These are phyloP conservation scores for Phengaris alcon DNA, from an alignment of 2,888 invertebrate species.

Conservation along the genomic window DNA sequence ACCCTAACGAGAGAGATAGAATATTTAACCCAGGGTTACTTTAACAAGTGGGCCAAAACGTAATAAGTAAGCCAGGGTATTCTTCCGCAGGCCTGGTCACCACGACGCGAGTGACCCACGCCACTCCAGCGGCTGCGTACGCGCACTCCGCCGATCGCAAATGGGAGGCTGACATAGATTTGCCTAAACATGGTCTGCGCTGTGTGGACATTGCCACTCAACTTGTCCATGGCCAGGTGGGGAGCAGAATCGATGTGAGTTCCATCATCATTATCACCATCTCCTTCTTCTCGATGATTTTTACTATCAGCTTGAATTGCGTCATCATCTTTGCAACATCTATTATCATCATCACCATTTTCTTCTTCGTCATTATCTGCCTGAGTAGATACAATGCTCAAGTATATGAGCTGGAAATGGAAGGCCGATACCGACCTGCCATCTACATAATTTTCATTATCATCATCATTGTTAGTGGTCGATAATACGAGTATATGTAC, in stretches of 20 bases:
- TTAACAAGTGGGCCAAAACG: not conserved
- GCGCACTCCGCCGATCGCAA: conserved; percentile 85
- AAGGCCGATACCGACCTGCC: no score
- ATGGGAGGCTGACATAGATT: conserved; percentile 85
- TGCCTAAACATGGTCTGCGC: conserved; percentile 69
- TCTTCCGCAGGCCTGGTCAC: conserved; percentile 82
- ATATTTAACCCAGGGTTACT: no score
- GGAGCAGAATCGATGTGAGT: conserved; percentile 83
- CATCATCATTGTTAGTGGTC: no score
- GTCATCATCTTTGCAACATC: no score
- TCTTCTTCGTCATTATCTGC: no score
- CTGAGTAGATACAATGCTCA: no score
- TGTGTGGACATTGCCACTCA: conserved; percentile 88
- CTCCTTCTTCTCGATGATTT: not conserved
- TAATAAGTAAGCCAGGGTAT: not conserved
- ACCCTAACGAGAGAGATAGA: no score
- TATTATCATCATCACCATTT: no score
- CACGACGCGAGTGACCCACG: conserved; percentile 88
- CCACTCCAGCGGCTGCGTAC: conserved; percentile 86
- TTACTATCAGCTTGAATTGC: not conserved
- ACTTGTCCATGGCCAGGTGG: conserved; percentile 82
- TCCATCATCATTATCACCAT: not conserved
- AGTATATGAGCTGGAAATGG: no score
- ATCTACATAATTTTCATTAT: no score
- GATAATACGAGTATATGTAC: no score